phyloP scores from a whole-genome alignment of 2,888 invertebrate species.

The Drosophila rubida region DNA sequence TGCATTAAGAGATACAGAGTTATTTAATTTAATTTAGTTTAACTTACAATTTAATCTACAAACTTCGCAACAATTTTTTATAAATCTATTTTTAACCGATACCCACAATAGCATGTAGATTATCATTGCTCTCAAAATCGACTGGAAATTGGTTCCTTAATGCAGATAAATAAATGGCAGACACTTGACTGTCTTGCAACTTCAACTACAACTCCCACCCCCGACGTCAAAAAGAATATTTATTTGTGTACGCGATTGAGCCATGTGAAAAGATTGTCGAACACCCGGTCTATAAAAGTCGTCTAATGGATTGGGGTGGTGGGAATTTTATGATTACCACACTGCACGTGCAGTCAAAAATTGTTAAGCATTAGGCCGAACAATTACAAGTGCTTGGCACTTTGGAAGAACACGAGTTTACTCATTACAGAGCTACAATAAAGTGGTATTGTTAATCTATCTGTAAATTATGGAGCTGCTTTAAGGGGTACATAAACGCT shows the following conservation, averaged over 20 bases:
- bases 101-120: not conserved
- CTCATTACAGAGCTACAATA: not conserved
- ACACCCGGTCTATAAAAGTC: slow-evolving; percentile 36
- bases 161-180: slow-evolving; percentile 33
- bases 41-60: too few species aligned
- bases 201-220: slow-evolving; percentile 1
- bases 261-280: slow-evolving; percentile 56
- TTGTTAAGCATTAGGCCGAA: slow-evolving; percentile 3
- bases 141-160: not conserved
- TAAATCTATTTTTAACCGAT: not conserved
- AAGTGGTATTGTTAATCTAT: not conserved
- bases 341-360: slow-evolving; percentile 20
- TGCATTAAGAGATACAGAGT: too few species aligned
- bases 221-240: slow-evolving; percentile 10
- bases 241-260: slow-evolving; percentile 42
- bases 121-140: not conserved
- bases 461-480: not conserved
- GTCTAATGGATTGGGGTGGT: slow-evolving; percentile 29
- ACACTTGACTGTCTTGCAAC: slow-evolving; percentile 67
- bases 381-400: slow-evolving; percentile 5
- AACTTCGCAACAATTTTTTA: too few species aligned
- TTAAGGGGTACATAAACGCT: not conserved
- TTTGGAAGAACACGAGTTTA: not conserved
- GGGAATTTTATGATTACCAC: slow-evolving; percentile 21
- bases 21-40: too few species aligned